Evolutionary conservation across 2,797 vertebrate genomes (phyloP), one percentile per base, ranked within the genome.

Genomic region (Ctenosaura bakeri): DNA sequence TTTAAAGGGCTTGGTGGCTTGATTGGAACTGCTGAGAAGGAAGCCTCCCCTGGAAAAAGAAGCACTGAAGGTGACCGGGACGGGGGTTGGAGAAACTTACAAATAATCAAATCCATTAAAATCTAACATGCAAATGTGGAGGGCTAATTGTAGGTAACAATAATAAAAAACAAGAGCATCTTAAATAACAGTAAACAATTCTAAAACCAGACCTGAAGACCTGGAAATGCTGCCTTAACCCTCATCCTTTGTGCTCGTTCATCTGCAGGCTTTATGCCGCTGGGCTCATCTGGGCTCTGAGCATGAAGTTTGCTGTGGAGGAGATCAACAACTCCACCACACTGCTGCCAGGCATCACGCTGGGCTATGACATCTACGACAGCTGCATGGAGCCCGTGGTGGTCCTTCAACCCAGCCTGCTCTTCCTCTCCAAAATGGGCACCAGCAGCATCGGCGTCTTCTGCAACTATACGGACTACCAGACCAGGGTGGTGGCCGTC

Each of bases 391-490:
- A 97, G 78, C 94, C 97, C 0, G 0, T 91, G 89, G 90, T 84
- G 4, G 91, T 96, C 66, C 88, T 97, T 62, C 96, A 96, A 90
- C 93, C 95, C 87, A 96, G 96, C 54, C 78, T 97, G 71, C 87
- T 95, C 0, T 97, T 98, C 71, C 91, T 97, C 59, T 93, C 94
- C 50, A 74, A 0, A 0, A 80, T 62, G 0, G 94, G 93, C 93
- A 94, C 94, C 1, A 0, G 0, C 0, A 50, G 42, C 18, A 85
- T 96, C 0, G 83, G 86, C 0, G 85, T 96, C 0, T 87, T 83
- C 6, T 95, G 96, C 59, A 88, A 98, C 95, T 99, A 99, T 97
- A 97, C 97, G 0, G 50, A 96, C 64, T 98, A 98, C 93, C 97
- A 97, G 95, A 97, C 98, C 2, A 97, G 96, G 0, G 95, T 98